Conservation (phyloP, 2,113 vertebrate species). For the Callocephalon fimbriatum region DNA sequence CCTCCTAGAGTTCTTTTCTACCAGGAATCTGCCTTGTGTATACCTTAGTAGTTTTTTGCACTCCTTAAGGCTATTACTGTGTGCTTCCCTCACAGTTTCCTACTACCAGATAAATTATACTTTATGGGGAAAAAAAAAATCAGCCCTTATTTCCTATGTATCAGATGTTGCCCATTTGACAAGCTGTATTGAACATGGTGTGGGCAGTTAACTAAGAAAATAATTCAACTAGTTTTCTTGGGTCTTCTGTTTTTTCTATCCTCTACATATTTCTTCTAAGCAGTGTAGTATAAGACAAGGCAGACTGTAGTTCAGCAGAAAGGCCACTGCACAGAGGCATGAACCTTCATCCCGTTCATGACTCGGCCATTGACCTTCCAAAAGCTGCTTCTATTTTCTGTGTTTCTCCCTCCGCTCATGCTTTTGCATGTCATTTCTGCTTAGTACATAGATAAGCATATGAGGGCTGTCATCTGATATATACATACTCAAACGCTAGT, state of each 20-base stretch:
- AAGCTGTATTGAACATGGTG: neutral
- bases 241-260: neutral
- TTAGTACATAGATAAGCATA: neutral
- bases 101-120: neutral
- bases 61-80: neutral
- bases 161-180: neutral
- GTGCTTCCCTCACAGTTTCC: neutral
- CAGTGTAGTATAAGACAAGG: neutral
- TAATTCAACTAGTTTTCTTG: neutral
- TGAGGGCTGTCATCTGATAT: neutral
- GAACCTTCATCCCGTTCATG: neutral
- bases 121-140: neutral
- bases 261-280: neutral
- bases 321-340: neutral
- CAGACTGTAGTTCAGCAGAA: neutral
- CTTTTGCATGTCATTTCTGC: neutral
- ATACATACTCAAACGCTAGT: neutral
- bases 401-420: neutral
- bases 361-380: neutral
- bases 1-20: neutral
- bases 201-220: neutral
- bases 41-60: neutral
- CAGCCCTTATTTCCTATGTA: neutral
- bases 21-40: neutral
- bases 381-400: neutral